Evolutionary conservation across 2,888 invertebrate species (phyloP).

Genomic region (Helicoverpa assulta): DNA sequence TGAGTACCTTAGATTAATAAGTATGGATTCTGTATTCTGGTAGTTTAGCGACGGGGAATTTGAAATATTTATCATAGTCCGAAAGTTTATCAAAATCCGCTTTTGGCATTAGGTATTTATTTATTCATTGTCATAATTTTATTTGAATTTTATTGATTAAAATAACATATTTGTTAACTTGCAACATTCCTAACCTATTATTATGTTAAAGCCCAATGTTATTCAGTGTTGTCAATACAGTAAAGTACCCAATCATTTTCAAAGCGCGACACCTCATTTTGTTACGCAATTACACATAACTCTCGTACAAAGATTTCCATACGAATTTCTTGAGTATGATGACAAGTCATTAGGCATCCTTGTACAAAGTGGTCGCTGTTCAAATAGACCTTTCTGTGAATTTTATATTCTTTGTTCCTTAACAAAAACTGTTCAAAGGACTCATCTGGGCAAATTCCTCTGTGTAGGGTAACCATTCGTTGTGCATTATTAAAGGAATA

Average conservation of each 20-base stretch:
- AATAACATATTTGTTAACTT: no score
- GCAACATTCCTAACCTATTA: constrained; percentile 16
- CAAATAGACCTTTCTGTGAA: constrained; percentile 35
- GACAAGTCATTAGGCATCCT: constrained; percentile 38
- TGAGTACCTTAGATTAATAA: no score
- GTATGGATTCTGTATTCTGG: no score
- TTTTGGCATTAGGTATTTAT: no score
- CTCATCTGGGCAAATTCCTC: constrained; percentile 15
- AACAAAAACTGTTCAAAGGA: constrained; percentile 23
- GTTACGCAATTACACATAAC: constrained; percentile 45
- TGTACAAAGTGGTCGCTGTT: constrained; percentile 23
- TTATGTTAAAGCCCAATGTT: constrained; percentile 23
- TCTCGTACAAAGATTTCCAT: constrained; percentile 51
- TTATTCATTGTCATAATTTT: no score
- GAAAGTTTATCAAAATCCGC: no score
- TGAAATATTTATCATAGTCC: no score
- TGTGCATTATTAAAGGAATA: no score
- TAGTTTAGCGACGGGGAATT: no score
- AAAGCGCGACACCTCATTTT: constrained; percentile 26
- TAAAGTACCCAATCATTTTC: constrained; percentile 10
- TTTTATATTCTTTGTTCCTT: constrained; percentile 36
- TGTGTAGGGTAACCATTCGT: background rate
- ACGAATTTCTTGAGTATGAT: constrained; percentile 44
- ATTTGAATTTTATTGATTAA: no score
- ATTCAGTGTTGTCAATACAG: constrained; percentile 17